Percentiles rank a stretch among this genome's conserved stretches.
These are phyloP conservation scores for Doryteuthis pealeii DNA, from an alignment of 1,140 invertebrate species.

Conservation along the genomic window DNA sequence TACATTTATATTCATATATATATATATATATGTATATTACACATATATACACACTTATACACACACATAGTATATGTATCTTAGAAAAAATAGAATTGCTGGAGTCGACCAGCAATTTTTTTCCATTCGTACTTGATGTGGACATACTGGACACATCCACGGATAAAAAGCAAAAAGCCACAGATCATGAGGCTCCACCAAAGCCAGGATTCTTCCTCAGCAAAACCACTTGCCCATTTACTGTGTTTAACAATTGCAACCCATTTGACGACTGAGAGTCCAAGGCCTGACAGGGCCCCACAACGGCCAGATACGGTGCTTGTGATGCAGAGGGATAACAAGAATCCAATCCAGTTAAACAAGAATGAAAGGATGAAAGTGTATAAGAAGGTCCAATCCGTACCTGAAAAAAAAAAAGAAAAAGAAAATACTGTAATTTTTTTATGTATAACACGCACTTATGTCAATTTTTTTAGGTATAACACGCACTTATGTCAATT, in stretches of 20 bases:
- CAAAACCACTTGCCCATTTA: slow-evolving; percentile 48
- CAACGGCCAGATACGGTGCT: slow-evolving; percentile 90
- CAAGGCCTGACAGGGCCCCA: slow-evolving; percentile 90
- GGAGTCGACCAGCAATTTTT: slow-evolving; percentile 23
- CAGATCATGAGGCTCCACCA: slow-evolving; percentile 56
- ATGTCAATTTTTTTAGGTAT: no score
- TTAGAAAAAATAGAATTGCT: slow-evolving; percentile 29
- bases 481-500: no score
- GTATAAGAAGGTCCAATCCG: slow-evolving; percentile 72
- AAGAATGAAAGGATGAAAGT: slow-evolving; percentile 69
- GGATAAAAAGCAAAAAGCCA: slow-evolving; percentile 77
- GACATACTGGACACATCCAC: slow-evolving; percentile 84
- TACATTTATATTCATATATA: no score
- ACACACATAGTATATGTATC: no score
- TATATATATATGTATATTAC: no score
- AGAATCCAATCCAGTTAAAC: slow-evolving; percentile 94
- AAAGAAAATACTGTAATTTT: no score
- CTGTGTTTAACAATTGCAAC: slow-evolving; percentile 81
- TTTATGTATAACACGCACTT: no score
- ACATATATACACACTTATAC: no score
- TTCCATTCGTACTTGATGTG: slow-evolving; percentile 88
- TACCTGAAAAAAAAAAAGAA: no score
- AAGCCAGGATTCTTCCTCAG: slow-evolving; percentile 53
- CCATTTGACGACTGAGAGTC: slow-evolving; percentile 90
- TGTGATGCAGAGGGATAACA: slow-evolving; percentile 88